These are phyloP conservation scores for Leptestheria dahalacensis DNA, from an alignment of 1,140 invertebrate genomes.

Conservation along the genomic window DNA sequence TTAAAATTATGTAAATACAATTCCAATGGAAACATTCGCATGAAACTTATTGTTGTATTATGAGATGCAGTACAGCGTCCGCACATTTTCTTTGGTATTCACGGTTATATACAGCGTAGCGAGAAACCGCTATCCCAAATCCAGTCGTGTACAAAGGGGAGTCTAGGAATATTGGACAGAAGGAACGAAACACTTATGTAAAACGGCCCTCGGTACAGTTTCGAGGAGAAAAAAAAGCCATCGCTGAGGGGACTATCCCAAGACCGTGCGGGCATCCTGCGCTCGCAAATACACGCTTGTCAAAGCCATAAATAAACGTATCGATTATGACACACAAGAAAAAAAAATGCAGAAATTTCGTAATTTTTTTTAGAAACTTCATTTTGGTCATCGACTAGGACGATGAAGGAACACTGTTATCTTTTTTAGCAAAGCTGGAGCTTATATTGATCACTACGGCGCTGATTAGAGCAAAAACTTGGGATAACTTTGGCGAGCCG, in stretches of 20 bases:
- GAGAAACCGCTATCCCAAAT: too few relatives aligned
- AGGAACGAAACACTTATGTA: too few relatives aligned
- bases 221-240: neutral
- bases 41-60: neutral
- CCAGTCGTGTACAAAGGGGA: too few relatives aligned
- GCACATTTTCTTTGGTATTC: neutral
- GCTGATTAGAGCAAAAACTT: too few relatives aligned
- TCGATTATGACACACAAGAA: neutral
- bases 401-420: neutral
- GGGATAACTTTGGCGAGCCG: neutral
- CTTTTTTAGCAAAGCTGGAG: neutral
- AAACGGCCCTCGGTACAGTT: too few relatives aligned
- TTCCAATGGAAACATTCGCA: conserved; percentile 1
- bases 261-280: neutral
- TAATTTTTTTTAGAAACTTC: neutral
- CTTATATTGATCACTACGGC: neutral
- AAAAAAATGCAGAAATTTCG: neutral
- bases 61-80: neutral
- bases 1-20: conserved; percentile 2
- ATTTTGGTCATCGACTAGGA: neutral
- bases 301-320: neutral
- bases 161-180: too few relatives aligned
- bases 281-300: neutral
- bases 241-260: neutral
- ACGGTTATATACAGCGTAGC: neutral